These are phyloP conservation scores for Tortricodes alternella DNA, from an alignment of 2,888 invertebrate genomes.

Conservation along the genomic window DNA sequence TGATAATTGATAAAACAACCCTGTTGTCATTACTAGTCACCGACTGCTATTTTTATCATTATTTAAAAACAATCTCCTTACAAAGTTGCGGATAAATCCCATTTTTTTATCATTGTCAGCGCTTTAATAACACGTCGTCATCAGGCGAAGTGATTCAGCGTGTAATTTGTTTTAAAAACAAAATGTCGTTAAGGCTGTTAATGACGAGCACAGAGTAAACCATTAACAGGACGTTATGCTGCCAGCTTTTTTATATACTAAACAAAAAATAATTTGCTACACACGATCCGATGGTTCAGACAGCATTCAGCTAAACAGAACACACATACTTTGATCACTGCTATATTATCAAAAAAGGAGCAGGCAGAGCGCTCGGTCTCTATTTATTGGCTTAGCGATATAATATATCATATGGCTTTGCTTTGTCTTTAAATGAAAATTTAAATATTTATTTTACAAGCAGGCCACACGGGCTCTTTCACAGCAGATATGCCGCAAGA, in stretches of 20 bases:
- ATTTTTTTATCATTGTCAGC: not conserved
- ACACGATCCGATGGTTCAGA: not conserved
- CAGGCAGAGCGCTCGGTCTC: no score
- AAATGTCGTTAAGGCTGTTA: slow-evolving; percentile 9
- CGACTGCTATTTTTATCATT: no score
- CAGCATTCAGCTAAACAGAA: not conserved
- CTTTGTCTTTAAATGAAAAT: no score
- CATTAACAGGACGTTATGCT: slow-evolving; percentile 7
- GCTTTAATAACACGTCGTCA: not conserved
- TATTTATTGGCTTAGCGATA: no score
- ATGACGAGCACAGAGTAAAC: slow-evolving; percentile 7
- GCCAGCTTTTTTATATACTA: slow-evolving; percentile 5
- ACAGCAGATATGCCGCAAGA: no score
- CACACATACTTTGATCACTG: no score
- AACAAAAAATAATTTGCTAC: not conserved
- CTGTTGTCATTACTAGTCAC: no score
- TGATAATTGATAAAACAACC: no score
- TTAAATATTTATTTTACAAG: no score
- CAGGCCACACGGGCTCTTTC: no score
- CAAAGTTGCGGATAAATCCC: not conserved
- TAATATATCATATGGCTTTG: no score
- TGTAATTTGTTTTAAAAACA: slow-evolving; percentile 13
- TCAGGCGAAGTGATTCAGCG: not conserved
- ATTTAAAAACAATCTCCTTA: not conserved
- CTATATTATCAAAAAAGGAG: no score